Percentiles rank a stretch among this genome's conserved stretches.
These are phyloP conservation scores for Rhabdomys dilectus DNA, from an alignment of 2,113 vertebrate genomes.

Conservation along the genomic window DNA sequence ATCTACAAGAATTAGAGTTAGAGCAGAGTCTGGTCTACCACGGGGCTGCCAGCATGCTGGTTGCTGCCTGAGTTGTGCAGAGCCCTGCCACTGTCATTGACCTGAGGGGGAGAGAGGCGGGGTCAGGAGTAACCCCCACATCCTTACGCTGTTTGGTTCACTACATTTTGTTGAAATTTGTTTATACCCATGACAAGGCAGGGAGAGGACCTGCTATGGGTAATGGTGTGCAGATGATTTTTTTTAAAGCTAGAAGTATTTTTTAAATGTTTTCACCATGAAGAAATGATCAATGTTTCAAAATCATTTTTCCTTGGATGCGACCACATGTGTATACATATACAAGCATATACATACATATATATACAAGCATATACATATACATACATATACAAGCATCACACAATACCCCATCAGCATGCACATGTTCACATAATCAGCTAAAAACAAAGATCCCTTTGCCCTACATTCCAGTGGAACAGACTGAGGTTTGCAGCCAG, in stretches of 20 bases:
- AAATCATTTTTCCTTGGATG: neutral
- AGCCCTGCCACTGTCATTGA: neutral
- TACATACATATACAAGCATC: too few species aligned
- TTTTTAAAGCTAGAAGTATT: neutral
- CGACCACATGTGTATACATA: neutral
- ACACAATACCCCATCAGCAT: neutral
- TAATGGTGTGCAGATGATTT: neutral
- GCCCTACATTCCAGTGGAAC: accelerated
- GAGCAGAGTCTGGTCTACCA: neutral
- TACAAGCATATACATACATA: neutral
- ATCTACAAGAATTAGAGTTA: neutral
- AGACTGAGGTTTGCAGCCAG: neutral
- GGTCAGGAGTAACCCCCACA: accelerated
- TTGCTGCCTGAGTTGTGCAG: neutral
- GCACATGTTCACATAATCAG: neutral
- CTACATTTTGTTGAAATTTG: neutral
- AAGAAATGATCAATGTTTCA: neutral
- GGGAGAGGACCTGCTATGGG: neutral
- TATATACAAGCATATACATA: neutral
- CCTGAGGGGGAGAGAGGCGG: accelerated
- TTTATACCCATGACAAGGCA: neutral
- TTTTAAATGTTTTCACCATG: neutral
- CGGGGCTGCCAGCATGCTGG: neutral
- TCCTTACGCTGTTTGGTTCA: neutral
- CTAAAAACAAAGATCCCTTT: neutral